phyloP scores from a whole-genome alignment of 2,888 invertebrate species.

The Acrobasis repandana region DNA sequence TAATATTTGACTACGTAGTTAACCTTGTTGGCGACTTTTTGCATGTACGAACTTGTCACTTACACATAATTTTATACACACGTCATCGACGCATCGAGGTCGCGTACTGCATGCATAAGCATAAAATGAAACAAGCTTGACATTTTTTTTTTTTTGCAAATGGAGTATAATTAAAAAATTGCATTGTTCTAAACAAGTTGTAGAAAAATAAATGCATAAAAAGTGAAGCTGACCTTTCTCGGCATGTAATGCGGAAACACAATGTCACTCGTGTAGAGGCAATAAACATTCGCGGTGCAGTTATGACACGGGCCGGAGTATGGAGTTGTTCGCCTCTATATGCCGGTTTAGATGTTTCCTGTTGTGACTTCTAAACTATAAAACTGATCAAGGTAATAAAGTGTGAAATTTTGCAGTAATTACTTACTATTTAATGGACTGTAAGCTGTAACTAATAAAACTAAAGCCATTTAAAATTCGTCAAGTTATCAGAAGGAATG shows the following conservation, averaged over 20 bases:
- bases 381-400: slow-evolving; percentile 10
- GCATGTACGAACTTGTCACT: neutral
- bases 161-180: neutral
- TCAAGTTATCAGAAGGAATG: no score
- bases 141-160: neutral
- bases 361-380: slow-evolving; percentile 19
- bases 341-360: slow-evolving; percentile 28
- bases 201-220: slow-evolving; percentile 6
- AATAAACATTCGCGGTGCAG: slow-evolving; percentile 26
- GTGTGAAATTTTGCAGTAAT: neutral
- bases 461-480: no score
- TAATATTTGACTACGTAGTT: slow-evolving; percentile 12
- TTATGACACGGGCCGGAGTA: slow-evolving; percentile 22
- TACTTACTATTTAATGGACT: neutral
- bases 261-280: slow-evolving; percentile 30
- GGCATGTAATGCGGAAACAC: slow-evolving; percentile 33
- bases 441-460: neutral
- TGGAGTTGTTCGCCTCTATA: slow-evolving; percentile 31
- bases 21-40: neutral
- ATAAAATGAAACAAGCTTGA: neutral
- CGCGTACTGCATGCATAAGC: neutral
- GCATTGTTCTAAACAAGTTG: slow-evolving; percentile 10
- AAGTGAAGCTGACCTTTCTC: slow-evolving; percentile 32
- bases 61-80: neutral
- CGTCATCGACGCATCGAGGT: neutral